Conservation (phyloP, 2,888 invertebrate species). For the Pteria penguin region DNA sequence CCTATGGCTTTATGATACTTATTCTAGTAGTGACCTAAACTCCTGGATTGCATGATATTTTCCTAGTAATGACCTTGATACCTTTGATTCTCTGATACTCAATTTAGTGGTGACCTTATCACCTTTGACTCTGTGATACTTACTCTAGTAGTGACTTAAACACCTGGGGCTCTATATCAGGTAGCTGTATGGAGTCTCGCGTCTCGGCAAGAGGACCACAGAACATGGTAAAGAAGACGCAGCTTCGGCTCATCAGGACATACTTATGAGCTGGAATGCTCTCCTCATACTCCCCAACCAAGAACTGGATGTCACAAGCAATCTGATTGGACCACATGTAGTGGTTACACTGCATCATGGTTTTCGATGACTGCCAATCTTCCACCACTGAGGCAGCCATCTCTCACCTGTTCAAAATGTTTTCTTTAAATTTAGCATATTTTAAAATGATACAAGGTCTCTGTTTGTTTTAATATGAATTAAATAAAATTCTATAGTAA, state of each 20-base stretch:
- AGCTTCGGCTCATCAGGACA: conserved; percentile 57
- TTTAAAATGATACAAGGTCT: too few species aligned
- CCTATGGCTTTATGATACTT: too few species aligned
- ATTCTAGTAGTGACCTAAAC: too few species aligned
- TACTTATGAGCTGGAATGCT: conserved; percentile 52
- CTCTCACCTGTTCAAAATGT: too few species aligned
- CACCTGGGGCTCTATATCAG: conserved; percentile 57
- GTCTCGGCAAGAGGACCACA: conserved; percentile 52
- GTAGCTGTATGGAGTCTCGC: conserved; percentile 44
- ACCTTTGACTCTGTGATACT: conserved; percentile 5
- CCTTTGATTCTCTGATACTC: neutral
- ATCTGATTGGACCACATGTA: conserved; percentile 55
- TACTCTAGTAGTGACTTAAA: conserved; percentile 55
- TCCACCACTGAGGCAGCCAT: conserved; percentile 35
- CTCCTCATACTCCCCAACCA: conserved; percentile 51
- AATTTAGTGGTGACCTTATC: neutral
- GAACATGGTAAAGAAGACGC: conserved; percentile 62
- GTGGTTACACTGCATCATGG: conserved; percentile 48
- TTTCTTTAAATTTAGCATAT: too few species aligned
- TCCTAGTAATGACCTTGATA: too few species aligned
- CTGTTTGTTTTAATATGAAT: too few species aligned
- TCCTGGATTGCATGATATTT: too few species aligned
- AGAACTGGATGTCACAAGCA: conserved; percentile 55
- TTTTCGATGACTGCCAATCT: conserved; percentile 55
- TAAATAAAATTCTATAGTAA: too few species aligned